Evolutionary conservation across 2,113 vertebrate species (phyloP).

Genomic region (Cettia cetti): DNA sequence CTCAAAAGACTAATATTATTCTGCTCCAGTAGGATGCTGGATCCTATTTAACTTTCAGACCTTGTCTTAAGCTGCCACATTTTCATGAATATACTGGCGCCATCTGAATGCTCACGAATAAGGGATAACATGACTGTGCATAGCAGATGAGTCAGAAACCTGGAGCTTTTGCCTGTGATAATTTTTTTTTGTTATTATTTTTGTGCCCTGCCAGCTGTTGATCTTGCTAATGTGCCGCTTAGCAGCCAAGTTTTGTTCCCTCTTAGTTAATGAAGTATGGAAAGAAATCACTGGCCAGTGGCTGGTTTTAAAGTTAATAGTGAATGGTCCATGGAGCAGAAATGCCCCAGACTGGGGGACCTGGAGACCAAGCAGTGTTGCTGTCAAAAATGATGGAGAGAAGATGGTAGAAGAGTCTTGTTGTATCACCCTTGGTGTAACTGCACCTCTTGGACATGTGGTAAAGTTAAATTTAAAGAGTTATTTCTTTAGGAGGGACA

Average conservation of each 20-base stretch:
- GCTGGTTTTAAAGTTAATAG: not conserved
- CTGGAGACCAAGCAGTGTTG: not conserved
- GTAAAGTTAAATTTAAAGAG: not conserved
- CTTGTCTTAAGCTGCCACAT: slow-evolving; percentile 55
- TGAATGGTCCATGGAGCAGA: not conserved
- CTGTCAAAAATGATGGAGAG: not conserved
- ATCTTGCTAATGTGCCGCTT: slow-evolving; percentile 2
- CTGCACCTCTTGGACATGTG: rapidly evolving
- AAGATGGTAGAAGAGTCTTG: not conserved
- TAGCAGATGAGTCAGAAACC: slow-evolving; percentile 43
- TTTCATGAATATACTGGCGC: slow-evolving; percentile 53
- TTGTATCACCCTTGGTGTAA: not conserved
- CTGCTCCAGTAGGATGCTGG: slow-evolving; percentile 2
- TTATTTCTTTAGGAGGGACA: not conserved
- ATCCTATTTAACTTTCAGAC: slow-evolving; percentile 62
- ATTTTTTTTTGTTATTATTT: slow-evolving; percentile 44
- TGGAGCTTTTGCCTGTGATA: not conserved
- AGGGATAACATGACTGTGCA: slow-evolving; percentile 62
- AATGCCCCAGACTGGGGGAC: not conserved
- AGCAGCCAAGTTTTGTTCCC: slow-evolving; percentile 24
- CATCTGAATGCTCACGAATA: slow-evolving; percentile 56
- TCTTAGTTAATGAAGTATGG: slow-evolving; percentile 2
- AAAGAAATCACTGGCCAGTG: not conserved
- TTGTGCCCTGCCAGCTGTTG: slow-evolving; percentile 55
- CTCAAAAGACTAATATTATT: slow-evolving; percentile 24